Evolutionary conservation across 2,113 vertebrate species (phyloP).

Genomic region (Pelmatolapia mariae): DNA sequence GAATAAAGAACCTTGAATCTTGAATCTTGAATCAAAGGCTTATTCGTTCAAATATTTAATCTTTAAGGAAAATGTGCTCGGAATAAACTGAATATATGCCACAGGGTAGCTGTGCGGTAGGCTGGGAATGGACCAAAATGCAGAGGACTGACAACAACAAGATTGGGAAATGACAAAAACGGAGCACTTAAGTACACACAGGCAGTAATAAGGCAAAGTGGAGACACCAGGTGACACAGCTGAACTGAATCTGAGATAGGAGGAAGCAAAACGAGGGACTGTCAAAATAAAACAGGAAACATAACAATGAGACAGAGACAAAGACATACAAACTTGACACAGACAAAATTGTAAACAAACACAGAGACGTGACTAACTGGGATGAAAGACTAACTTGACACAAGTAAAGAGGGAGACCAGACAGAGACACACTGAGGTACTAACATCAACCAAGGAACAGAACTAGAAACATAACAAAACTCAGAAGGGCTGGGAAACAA

Average conservation of each 20-base stretch:
- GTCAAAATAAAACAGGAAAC: background rate
- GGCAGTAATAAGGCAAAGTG: background rate
- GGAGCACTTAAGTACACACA: background rate
- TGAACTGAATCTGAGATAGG: background rate
- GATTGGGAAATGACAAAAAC: background rate
- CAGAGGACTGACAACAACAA: background rate
- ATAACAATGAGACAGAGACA: background rate
- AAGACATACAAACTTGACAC: background rate
- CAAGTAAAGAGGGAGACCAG: background rate
- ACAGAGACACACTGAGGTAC: background rate
- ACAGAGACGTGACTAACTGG: background rate
- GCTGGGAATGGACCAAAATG: background rate
- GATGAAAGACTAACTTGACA: background rate
- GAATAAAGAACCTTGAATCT: background rate
- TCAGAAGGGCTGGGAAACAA: background rate
- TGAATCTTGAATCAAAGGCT: background rate
- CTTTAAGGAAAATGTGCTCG: background rate
- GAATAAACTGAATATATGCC: background rate
- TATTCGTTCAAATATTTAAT: background rate
- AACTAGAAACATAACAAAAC: background rate
- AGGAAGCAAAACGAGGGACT: background rate
- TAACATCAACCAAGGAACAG: background rate
- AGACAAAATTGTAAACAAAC: background rate
- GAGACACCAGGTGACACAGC: background rate
- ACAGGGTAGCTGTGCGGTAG: background rate